Evolutionary conservation across 2,113 vertebrate species (phyloP), one percentile per base, ranked within the genome.

Genomic region (Lagenorhynchus albirostris): DNA sequence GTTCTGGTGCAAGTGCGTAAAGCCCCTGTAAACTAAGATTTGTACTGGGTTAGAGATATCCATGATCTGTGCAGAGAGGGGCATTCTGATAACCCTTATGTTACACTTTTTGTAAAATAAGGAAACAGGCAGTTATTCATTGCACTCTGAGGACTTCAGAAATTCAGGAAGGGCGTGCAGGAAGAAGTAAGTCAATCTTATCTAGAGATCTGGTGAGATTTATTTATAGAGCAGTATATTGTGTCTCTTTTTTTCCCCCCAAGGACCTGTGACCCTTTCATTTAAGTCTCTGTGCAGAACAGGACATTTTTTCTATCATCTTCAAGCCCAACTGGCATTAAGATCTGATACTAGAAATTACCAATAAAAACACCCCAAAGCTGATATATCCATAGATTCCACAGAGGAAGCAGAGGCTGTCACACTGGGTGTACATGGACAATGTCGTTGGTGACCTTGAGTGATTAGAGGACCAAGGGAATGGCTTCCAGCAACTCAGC

Each of bases 221-320:
- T 92, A 70, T 70, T 74, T 83, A 60, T 50, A 55, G 79, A 87
- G 26, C 26, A 82, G 3, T 15, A 25, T 50, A 71, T 50, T 62
- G 17, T 41, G 11, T 71, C 10, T 50, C 14, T n/a, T 65, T 70
- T 76, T 90, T 25, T 6, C 31, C 20, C 55, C 55, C 55, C 50
- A 70, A 33, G 50, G 26, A 81, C 2, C 33, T 38, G 10, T 36
- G 71, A 95, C 31, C 14, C 12, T 76, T 93, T 96, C 55, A 74
- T 91, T 96, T 85, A 97, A 70, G 67, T 63, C 58, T 65, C 25
- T 55, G 4, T 93, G 26, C 33, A 90, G 58, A 96, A n/a, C 25
- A n/a, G 44, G 62, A 21, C 17, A 65, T 68, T 96, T 89, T 91
- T 31, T 23, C 47, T 33, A 13, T 92, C 53, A 65, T 80, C n/a